Conservation (phyloP, 2,797 vertebrate genomes). For the Darevskia nairensis region DNA sequence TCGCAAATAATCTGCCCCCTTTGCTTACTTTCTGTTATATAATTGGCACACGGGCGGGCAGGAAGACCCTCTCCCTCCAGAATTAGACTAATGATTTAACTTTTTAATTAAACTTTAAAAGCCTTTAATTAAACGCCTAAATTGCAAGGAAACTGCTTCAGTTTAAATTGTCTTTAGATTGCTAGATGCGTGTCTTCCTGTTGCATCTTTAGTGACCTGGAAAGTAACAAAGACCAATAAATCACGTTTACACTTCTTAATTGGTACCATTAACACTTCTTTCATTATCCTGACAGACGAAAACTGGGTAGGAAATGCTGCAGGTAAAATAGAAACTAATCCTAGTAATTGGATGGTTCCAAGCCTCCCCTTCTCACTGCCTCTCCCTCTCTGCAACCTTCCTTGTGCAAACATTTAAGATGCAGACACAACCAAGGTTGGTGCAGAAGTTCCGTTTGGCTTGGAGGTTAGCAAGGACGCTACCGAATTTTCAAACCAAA, state of each 20-base stretch:
- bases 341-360: slow-evolving; percentile 42
- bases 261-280: slow-evolving; percentile 68
- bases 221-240: slow-evolving; percentile 71
- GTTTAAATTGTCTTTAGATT: slow-evolving; percentile 75
- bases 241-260: slow-evolving; percentile 69
- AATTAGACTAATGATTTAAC: slow-evolving; percentile 80
- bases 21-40: slow-evolving; percentile 70
- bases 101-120: slow-evolving; percentile 83
- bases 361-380: not conserved
- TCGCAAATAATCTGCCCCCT: slow-evolving; percentile 63
- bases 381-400: slow-evolving; percentile 11
- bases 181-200: slow-evolving; percentile 70
- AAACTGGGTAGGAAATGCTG: slow-evolving; percentile 46
- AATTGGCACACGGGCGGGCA: slow-evolving; percentile 69
- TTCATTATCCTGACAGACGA: slow-evolving; percentile 71
- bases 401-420: not conserved
- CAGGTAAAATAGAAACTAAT: slow-evolving; percentile 64
- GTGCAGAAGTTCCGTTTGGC: no score
- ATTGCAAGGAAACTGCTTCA: slow-evolving; percentile 73
- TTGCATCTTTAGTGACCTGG: slow-evolving; percentile 64
- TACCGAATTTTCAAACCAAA: no score
- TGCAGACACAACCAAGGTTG: no score
- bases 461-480: no score
- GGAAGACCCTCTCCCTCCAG: slow-evolving; percentile 55
- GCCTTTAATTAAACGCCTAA: slow-evolving; percentile 80